Evolutionary conservation across 1,140 invertebrate species (phyloP), one percentile per base, ranked within the genome.

Genomic region (Bombus confusus): DNA sequence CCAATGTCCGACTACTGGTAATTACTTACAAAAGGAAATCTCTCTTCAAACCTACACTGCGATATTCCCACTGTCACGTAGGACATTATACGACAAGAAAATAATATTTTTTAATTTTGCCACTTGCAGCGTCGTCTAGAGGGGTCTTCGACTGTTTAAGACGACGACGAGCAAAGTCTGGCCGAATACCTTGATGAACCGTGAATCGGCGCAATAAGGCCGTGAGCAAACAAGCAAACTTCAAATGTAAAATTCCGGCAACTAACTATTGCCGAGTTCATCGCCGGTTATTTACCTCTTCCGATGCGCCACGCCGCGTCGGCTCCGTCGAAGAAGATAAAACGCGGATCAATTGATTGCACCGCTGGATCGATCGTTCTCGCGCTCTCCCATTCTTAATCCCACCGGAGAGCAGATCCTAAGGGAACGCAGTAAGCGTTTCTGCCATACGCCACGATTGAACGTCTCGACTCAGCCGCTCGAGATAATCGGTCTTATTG

Each of bases 401-500:
- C 34, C 34, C 39, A 3, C 1, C 12, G 5, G n/a, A 80, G 13
- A 18, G 64, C 41, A 25, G 68, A 59, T 39, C 68, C 79, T 41
- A 10, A 5, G 68, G 37, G 18, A 41, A 59, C 34, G 10, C 64
- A 43, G 69, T 72, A 59, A 81, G 41, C 66, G 52, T 59, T 59
- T 4, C 31, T 39, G 66, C 43, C 79, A 37, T 59, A 59, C n/a
- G 39, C 52, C 43, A 12, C 31, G 43, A 77, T 62, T 39, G 47
- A 78, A 77, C 64, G 47, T 83, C 34, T n/a, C 82, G n/a, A 28
- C 52, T 79, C 59, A 77, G 62, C 22, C 37, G 66, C 9, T 71
- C 68, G 52, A 15, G 64, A 80, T 85, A 92, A 92, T 92, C 89
- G 88, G 82, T 87, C 88, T 91, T 87, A 92, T 91, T 90, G 90